A percentile compares a stretch with the other conserved stretches of the same genome.
phyloP scores from a whole-genome alignment of 1,140 invertebrate genomes.

The Drosophila insularis region DNA sequence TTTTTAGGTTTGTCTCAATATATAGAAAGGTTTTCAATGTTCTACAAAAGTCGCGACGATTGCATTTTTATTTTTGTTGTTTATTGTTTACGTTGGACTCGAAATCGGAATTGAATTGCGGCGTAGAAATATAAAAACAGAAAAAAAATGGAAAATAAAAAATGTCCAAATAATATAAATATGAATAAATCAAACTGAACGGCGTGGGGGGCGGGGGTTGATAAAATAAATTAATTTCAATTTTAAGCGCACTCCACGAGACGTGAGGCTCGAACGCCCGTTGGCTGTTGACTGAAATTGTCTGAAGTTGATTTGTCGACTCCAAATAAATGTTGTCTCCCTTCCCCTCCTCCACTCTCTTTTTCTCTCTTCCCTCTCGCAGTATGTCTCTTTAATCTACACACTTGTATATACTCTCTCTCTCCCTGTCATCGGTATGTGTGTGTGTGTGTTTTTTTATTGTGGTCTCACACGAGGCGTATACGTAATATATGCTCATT shows the following conservation, averaged over 20 bases:
- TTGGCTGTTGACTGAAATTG: background rate
- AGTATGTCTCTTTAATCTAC: background rate
- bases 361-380: background rate
- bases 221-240: background rate
- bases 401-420: background rate
- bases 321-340: slow-evolving; percentile 11
- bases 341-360: background rate
- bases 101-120: background rate
- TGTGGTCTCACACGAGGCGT: slow-evolving; percentile 35
- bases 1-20: slow-evolving; percentile 3
- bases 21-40: background rate
- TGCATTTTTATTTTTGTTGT: background rate
- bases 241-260: background rate
- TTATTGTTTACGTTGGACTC: background rate
- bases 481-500: slow-evolving; percentile 39
- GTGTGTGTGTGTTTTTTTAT: background rate
- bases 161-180: no score
- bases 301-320: slow-evolving; percentile 8
- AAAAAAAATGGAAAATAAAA: background rate
- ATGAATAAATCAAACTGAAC: background rate
- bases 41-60: background rate
- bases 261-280: background rate
- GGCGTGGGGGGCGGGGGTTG: background rate
- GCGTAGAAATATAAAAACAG: background rate
- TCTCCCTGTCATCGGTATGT: background rate